Percentiles rank a stretch among this genome's conserved stretches.
Conservation (phyloP, 2,797 vertebrate genomes). For the Peromyscus aztecus region DNA sequence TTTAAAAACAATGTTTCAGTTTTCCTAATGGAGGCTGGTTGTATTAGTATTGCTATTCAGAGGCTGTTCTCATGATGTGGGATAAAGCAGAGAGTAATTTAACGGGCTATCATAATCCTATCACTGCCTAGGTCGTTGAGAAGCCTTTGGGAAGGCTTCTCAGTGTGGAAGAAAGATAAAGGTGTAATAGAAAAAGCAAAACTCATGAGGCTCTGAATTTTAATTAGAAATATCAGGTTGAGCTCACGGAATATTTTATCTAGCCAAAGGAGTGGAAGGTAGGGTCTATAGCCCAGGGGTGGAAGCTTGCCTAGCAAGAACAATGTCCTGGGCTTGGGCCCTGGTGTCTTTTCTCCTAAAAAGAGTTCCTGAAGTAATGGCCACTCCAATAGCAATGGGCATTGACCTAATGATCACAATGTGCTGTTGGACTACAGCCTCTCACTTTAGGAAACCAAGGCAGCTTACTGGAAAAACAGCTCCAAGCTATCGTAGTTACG, state of each 20-base stretch:
- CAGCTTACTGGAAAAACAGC: not conserved
- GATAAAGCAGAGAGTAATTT: not conserved
- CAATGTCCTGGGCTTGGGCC: not conserved
- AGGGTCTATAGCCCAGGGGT: not conserved
- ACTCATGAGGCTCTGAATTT: not conserved
- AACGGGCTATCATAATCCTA: not conserved
- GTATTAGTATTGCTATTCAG: not conserved
- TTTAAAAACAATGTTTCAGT: not conserved
- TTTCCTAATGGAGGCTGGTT: not conserved
- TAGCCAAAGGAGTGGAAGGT: not conserved
- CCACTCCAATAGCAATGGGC: not conserved
- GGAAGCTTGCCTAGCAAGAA: not conserved
- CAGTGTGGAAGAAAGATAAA: constrained; percentile 24
- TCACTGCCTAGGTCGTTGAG: not conserved
- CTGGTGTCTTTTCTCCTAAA: not conserved
- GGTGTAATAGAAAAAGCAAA: not conserved
- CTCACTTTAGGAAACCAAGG: not conserved
- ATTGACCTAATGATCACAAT: no score
- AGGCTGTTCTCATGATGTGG: not conserved
- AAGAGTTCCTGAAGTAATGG: not conserved
- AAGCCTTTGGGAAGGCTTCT: not conserved
- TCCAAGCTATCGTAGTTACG: not conserved
- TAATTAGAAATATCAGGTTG: not conserved
- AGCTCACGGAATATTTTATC: not conserved
- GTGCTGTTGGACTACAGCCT: not conserved